Evolutionary conservation across 1,140 invertebrate species (phyloP).

Genomic region (Trigoniulus corallinus): DNA sequence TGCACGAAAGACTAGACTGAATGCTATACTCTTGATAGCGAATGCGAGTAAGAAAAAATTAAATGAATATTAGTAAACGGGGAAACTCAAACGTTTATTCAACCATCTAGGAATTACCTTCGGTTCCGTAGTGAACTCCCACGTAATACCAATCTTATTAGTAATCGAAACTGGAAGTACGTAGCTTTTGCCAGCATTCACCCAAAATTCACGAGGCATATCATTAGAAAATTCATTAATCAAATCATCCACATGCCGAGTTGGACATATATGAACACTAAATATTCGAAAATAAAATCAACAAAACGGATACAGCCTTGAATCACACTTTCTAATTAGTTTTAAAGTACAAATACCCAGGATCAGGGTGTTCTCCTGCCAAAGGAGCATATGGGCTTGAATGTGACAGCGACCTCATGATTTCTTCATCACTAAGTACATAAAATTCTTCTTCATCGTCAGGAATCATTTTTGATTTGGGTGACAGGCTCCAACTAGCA

Average conservation of each 20-base stretch:
- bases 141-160: background rate
- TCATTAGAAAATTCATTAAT: conserved; percentile 19
- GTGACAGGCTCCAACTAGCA: background rate
- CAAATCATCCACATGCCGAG: conserved; percentile 15
- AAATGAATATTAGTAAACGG: background rate
- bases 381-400: conserved; percentile 10
- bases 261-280: no score
- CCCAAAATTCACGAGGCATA: conserved; percentile 8
- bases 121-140: background rate
- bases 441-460: conserved; percentile 19
- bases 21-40: background rate
- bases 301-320: no score
- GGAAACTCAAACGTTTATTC: background rate
- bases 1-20: background rate
- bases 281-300: no score
- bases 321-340: no score
- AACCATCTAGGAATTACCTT: background rate
- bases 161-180: background rate
- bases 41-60: background rate
- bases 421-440: conserved; percentile 23
- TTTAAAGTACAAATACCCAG: no score
- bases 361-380: no score
- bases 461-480: background rate
- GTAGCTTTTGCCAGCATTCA: background rate
- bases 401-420: conserved; percentile 17